phyloP scores from a whole-genome alignment of 2,113 vertebrate genomes.

The Sterrhoptilus dennistouni region DNA sequence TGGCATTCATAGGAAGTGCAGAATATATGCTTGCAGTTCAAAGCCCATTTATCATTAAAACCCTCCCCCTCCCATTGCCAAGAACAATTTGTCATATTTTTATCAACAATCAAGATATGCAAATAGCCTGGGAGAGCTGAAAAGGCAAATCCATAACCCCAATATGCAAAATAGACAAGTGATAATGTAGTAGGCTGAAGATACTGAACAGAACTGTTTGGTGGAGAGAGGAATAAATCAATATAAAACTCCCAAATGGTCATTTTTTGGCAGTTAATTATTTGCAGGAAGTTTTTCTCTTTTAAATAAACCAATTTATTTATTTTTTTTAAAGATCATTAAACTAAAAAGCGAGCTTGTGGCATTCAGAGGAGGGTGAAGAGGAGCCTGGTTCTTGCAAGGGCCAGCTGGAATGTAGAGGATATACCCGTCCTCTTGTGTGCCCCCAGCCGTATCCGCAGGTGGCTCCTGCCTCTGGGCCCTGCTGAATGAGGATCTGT shows the following conservation, averaged over 20 bases:
- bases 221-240: constrained; percentile 44
- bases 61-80: constrained; percentile 40
- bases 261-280: constrained; percentile 67
- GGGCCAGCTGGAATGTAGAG: constrained; percentile 57
- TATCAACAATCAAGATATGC: constrained; percentile 59
- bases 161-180: constrained; percentile 50
- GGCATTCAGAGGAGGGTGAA: constrained; percentile 28
- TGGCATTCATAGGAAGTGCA: neutral
- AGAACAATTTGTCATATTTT: constrained; percentile 69
- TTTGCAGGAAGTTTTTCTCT: constrained; percentile 63
- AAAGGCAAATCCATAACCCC: constrained; percentile 54
- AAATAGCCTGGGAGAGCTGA: constrained; percentile 52
- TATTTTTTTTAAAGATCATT: constrained; percentile 13
- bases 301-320: constrained; percentile 26
- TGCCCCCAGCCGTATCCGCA: constrained; percentile 50
- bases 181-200: constrained; percentile 22
- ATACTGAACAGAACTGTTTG: neutral
- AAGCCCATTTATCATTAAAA: constrained; percentile 58
- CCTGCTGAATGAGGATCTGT: constrained; percentile 44
- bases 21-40: neutral
- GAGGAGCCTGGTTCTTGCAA: constrained; percentile 23
- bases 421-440: constrained; percentile 60
- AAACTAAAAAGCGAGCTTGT: constrained; percentile 58
- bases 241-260: constrained; percentile 43
- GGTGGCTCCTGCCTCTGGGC: constrained; percentile 48